phyloP scores from a whole-genome alignment of 2,888 invertebrate genomes.

The Harpagoxenus sublaevis region DNA sequence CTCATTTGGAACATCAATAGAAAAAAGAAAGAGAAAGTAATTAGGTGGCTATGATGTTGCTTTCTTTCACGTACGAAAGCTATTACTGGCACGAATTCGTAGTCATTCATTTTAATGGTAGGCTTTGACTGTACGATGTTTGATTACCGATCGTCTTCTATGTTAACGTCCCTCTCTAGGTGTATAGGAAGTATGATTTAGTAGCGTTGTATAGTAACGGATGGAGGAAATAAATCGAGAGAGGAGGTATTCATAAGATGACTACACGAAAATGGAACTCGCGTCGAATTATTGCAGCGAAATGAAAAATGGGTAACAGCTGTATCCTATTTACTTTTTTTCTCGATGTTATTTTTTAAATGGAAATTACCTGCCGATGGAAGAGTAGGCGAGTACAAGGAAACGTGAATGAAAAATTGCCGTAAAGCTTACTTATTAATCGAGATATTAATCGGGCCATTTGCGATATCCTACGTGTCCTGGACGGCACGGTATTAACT shows the following conservation, averaged over 20 bases:
- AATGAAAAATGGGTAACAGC: constrained; percentile 30
- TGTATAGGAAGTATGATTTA: constrained; percentile 7
- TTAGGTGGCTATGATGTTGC: not conserved
- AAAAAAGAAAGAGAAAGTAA: not conserved
- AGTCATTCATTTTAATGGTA: constrained; percentile 23
- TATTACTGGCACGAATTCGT: not conserved
- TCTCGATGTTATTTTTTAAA: not conserved
- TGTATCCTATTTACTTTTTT: constrained; percentile 9
- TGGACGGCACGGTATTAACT: not conserved
- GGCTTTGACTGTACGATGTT: not conserved
- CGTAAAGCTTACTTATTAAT: not conserved
- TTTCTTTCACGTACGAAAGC: not conserved
- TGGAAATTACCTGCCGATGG: not conserved
- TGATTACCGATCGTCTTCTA: not conserved
- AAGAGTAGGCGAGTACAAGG: not conserved
- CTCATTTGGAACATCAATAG: not conserved
- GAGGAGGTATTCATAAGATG: not conserved
- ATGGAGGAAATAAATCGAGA: constrained; percentile 27
- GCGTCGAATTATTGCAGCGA: constrained; percentile 11
- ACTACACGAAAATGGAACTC: not conserved
- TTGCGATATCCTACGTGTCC: not conserved
- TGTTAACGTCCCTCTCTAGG: not conserved
- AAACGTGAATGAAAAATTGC: not conserved
- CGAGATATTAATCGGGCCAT: not conserved
- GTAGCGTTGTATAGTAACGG: not conserved